phyloP scores from a whole-genome alignment of 1,140 invertebrate species.

The Proales similis region DNA sequence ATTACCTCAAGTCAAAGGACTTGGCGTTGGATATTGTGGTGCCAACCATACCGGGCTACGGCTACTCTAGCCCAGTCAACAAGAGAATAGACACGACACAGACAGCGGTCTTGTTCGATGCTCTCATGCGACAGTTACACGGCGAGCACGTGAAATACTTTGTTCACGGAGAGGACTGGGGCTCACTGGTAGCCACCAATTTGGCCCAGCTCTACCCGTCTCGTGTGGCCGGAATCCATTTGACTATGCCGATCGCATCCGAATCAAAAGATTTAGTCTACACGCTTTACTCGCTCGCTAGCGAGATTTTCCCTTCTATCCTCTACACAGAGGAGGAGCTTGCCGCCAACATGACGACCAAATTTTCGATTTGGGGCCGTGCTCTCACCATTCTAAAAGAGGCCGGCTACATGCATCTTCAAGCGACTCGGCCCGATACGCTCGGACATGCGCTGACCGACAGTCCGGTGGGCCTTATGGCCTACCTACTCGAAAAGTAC shows the following conservation, averaged over 20 bases:
- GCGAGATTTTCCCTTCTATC: conserved; percentile 53
- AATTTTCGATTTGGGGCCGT: neutral
- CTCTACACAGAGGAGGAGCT: conserved; percentile 62
- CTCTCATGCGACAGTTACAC: neutral
- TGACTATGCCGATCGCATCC: conserved; percentile 27
- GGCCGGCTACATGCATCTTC: conserved; percentile 71
- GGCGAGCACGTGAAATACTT: conserved; percentile 66
- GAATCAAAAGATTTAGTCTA: neutral
- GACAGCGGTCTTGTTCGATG: neutral
- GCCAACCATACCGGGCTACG: conserved; percentile 75
- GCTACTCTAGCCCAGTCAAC: conserved; percentile 62
- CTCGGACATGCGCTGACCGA: conserved; percentile 55
- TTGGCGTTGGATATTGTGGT: conserved; percentile 66
- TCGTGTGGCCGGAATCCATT: conserved; percentile 43
- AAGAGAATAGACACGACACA: neutral
- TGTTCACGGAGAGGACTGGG: conserved; percentile 72
- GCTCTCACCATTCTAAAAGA: conserved; percentile 58
- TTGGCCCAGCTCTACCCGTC: conserved; percentile 64
- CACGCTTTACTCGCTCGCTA: conserved; percentile 8
- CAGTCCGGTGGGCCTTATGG: conserved; percentile 66
- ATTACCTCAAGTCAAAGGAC: conserved; percentile 47
- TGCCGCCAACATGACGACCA: neutral
- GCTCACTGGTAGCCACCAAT: conserved; percentile 44
- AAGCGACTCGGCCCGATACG: conserved; percentile 82
- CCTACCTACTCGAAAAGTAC: conserved; percentile 78